Base-by-base conservation (phyloP, 1,140 invertebrate genomes). In the Halictus rubicundus region DNA sequence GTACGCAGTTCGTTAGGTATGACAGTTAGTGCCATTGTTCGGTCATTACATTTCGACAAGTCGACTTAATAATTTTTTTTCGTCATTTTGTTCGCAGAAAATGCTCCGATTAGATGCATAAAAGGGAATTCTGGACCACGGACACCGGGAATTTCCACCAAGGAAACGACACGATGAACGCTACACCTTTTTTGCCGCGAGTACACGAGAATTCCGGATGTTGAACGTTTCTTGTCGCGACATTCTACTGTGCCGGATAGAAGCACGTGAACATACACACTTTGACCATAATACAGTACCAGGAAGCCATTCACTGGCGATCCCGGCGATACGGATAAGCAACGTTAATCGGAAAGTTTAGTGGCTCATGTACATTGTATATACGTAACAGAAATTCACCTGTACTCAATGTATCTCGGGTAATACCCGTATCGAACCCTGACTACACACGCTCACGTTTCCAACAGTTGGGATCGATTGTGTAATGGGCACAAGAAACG, bases 351-450 rank as follows among this genome's bases (percentile, higher is more conserved):
- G 39, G 59, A 16, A 59, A 60, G 57, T 42, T 72, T 60, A 59
- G 37, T 63, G 70, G 59, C 57, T 59, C 70, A 66, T 46, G 42
- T 8, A 32, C 32, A 32, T 32, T n/a, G 5, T 5, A 27, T 46
- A 66, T 66, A 39, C n/a, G 46, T 46, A 25, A 19, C 12, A 66
- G 49, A 25, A 70, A 19, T 70, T 70, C 54, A 59, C 68, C 59
- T 21, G 23, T 21, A 32, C 66, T 21, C 68, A 25, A 69, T 69
- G 19, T 54, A 69, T 69, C 25, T 32, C 46, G 68, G 46, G 68
- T 69, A 69, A 66, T 46, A 46, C 39, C 64, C 39, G 39, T 25
- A 23, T 12, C n/a, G 21, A 14, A 49, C 49, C 16, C 49, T 52
- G 49, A 16, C 14, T 16, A 16, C 46, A 49, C 49, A 21, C 16